Conservation (phyloP, 2,888 invertebrate genomes). For the Cataglyphis altisquamis region DNA sequence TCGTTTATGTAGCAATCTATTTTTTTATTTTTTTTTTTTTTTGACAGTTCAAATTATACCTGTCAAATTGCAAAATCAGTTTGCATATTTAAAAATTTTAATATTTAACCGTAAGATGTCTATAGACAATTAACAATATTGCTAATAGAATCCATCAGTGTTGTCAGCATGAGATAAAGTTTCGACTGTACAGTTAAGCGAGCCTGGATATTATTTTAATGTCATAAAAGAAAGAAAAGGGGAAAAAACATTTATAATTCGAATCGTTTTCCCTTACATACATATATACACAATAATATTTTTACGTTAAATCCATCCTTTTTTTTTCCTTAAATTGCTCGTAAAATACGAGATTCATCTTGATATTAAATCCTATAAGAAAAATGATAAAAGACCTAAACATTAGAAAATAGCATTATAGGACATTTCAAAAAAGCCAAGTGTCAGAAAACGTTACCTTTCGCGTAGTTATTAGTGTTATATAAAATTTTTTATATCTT, state of each 20-base stretch:
- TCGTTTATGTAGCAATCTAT: background rate
- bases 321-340: background rate
- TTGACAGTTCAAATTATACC: background rate
- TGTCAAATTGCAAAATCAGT: background rate
- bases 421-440: background rate
- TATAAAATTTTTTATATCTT: conserved; percentile 2
- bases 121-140: background rate
- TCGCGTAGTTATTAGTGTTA: background rate
- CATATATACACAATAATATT: background rate
- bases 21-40: conserved; percentile 9
- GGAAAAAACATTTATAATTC: conserved; percentile 3
- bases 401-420: background rate
- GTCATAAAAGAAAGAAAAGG: background rate
- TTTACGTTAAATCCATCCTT: background rate
- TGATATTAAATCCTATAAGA: conserved; percentile 4
- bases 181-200: background rate
- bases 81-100: background rate
- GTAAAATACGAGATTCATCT: conserved; percentile 5
- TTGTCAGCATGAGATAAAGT: background rate
- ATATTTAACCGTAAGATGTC: background rate
- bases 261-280: background rate
- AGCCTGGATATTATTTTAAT: background rate
- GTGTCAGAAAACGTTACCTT: background rate
- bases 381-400: background rate
- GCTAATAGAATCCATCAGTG: background rate